Evolutionary conservation across 2,113 vertebrate species (phyloP).

Genomic region (Climacteris rufus): DNA sequence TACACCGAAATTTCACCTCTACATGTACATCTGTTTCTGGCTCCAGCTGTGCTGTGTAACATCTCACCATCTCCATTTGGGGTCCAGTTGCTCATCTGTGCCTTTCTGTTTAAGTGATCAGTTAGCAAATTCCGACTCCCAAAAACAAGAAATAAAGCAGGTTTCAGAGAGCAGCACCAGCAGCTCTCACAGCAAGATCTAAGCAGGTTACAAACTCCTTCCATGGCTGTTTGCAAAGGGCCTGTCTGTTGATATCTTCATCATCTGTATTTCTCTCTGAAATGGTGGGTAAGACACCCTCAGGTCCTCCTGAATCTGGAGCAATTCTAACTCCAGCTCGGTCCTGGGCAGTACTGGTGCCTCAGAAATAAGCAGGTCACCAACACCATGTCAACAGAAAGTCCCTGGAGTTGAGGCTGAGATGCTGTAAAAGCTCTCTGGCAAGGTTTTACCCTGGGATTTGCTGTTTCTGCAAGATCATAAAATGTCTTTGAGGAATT

Average conservation of each 20-base stretch:
- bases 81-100: neutral
- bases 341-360: neutral
- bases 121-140: neutral
- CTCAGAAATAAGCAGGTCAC: neutral
- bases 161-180: neutral
- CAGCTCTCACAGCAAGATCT: neutral
- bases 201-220: neutral
- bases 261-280: neutral
- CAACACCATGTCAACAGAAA: neutral
- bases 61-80: neutral
- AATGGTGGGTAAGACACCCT: neutral
- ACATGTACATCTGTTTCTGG: neutral
- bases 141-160: neutral
- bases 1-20: neutral
- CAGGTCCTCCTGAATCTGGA: neutral
- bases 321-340: neutral
- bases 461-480: neutral
- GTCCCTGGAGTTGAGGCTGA: neutral
- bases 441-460: neutral
- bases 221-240: neutral
- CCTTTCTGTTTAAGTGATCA: neutral
- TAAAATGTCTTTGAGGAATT: slow-evolving; percentile 13
- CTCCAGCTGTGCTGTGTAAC: neutral
- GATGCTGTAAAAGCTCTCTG: neutral
- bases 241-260: fast-evolving